Conservation (phyloP, 2,888 invertebrate genomes). For the Cordilura impudica region DNA sequence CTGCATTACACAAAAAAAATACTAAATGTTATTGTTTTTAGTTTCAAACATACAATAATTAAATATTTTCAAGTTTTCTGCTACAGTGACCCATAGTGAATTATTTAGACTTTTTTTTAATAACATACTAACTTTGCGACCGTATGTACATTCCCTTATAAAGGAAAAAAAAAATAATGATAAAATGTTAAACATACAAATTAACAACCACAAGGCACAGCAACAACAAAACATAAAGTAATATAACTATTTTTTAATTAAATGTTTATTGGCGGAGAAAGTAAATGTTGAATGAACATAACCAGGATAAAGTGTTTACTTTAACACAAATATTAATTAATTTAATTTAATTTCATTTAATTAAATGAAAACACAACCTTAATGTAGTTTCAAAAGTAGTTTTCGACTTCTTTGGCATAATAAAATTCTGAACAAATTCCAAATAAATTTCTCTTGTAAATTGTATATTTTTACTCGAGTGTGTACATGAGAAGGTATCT, state of each 20-base stretch:
- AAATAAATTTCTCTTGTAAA: no score
- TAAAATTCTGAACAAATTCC: neutral
- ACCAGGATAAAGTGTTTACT: neutral
- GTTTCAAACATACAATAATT: no score
- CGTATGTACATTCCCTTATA: neutral
- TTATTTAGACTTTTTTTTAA: no score
- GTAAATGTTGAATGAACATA: neutral
- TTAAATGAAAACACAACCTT: constrained; percentile 8
- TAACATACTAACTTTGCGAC: no score
- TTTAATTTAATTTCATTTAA: no score
- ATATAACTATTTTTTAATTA: constrained; percentile 15
- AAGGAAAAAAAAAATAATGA: neutral
- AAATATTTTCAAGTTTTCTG: no score
- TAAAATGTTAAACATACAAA: neutral
- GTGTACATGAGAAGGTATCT: neutral
- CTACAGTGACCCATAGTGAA: neutral
- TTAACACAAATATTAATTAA: constrained; percentile 15
- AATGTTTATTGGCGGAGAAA: constrained; percentile 1
- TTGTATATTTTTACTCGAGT: no score
- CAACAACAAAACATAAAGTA: neutral
- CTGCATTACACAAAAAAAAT: no score
- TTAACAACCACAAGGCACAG: neutral
- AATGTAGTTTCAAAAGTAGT: neutral
- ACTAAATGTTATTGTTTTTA: no score
- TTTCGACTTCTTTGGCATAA: neutral